A percentile compares a stretch with the other conserved stretches of the same genome.
Evolutionary conservation across 2,113 vertebrate species (phyloP).

Genomic region (Vulpes ferrilata): DNA sequence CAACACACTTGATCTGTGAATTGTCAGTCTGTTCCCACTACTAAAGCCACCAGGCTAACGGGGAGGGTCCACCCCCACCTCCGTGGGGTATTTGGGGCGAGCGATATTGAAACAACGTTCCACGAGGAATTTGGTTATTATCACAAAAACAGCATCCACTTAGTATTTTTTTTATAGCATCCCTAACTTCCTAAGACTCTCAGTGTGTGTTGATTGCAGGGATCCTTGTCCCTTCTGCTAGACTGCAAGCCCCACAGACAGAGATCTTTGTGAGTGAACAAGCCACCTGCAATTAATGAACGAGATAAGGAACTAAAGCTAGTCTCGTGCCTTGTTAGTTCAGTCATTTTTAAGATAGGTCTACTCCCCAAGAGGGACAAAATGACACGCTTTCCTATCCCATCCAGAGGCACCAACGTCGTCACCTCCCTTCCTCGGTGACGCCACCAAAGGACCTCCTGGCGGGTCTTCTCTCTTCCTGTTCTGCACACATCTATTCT

Average conservation of each 20-base stretch:
- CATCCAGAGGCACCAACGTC: rapidly evolving
- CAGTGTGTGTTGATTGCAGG: neutral
- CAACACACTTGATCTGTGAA: rapidly evolving
- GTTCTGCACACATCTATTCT: neutral
- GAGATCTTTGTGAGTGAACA: neutral
- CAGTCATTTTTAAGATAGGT: neutral
- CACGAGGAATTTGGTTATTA: neutral
- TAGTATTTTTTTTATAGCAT: neutral
- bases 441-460: no score
- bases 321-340: neutral
- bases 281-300: neutral
- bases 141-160: neutral
- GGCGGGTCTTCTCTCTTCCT: neutral
- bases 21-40: neutral
- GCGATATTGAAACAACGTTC: neutral
- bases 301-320: neutral
- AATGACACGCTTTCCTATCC: neutral
- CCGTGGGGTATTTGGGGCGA: neutral
- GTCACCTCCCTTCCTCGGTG: neutral
- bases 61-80: no score
- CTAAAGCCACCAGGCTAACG: rapidly evolving
- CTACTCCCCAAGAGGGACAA: neutral
- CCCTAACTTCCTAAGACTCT: neutral
- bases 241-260: neutral
- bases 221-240: neutral